These are phyloP conservation scores for Enteromius unitaeniatus DNA, from an alignment of 2,797 vertebrate species.

Conservation along the genomic window DNA sequence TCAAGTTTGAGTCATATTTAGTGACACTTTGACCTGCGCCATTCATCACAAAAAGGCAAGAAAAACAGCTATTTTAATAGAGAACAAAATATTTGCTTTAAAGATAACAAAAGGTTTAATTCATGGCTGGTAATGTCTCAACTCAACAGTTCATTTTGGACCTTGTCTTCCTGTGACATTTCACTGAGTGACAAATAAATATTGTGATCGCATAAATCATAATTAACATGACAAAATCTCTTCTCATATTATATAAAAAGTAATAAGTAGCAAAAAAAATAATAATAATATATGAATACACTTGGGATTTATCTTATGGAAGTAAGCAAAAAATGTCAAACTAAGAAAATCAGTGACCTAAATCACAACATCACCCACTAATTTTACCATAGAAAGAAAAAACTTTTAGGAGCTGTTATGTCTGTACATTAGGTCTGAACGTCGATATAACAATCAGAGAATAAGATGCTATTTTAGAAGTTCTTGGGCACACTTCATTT, in stretches of 20 bases:
- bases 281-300: not conserved
- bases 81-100: not conserved
- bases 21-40: not conserved
- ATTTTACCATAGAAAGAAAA: not conserved
- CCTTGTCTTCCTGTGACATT: not conserved
- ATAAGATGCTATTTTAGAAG: not conserved
- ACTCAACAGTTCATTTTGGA: not conserved
- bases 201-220: not conserved
- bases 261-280: not conserved
- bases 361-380: not conserved
- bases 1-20: not conserved
- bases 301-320: not conserved
- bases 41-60: not conserved
- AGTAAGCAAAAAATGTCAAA: conserved; percentile 6
- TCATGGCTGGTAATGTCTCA: not conserved
- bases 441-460: not conserved
- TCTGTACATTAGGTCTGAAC: not conserved
- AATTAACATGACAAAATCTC: conserved; percentile 13
- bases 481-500: not conserved
- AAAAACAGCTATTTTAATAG: not conserved
- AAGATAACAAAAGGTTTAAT: not conserved
- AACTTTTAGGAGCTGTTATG: not conserved
- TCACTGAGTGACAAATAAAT: conserved; percentile 13
- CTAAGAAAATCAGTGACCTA: not conserved
- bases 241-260: not conserved